phyloP scores from a whole-genome alignment of 2,888 invertebrate genomes.

The Amiota mariae region DNA sequence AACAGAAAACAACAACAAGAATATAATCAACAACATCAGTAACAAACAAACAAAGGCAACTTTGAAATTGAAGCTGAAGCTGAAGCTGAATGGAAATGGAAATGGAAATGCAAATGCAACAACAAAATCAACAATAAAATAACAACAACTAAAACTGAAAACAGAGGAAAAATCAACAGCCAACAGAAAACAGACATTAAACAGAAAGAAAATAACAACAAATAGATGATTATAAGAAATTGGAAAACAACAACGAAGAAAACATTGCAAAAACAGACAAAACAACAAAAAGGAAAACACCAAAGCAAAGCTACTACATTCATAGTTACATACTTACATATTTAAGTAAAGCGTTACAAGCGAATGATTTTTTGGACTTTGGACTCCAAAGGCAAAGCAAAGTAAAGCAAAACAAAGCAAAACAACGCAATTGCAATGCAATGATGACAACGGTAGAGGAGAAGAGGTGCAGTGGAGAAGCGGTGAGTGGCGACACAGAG shows the following conservation, averaged over 20 bases:
- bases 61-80: conserved; percentile 47
- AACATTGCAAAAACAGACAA: neutral
- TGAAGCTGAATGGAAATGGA: too few species aligned
- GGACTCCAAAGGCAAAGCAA: conserved; percentile 10
- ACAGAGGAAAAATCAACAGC: neutral
- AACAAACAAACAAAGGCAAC: conserved; percentile 45
- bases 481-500: neutral
- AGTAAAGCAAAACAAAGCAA: too few species aligned
- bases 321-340: too few species aligned
- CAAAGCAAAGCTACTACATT: neutral
- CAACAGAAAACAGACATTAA: neutral
- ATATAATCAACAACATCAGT: neutral
- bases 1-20: conserved; percentile 38
- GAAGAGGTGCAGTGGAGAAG: too few species aligned
- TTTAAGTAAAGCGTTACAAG: neutral
- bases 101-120: conserved; percentile 32
- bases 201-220: neutral
- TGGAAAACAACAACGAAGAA: conserved; percentile 1
- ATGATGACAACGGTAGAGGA: too few species aligned
- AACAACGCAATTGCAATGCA: too few species aligned
- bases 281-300: neutral
- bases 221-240: neutral
- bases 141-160: conserved; percentile 2
- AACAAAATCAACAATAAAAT: neutral
- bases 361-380: conserved; percentile 26